phyloP scores from a whole-genome alignment of 64 coral and sea anemone species.

The Actinia equina region DNA sequence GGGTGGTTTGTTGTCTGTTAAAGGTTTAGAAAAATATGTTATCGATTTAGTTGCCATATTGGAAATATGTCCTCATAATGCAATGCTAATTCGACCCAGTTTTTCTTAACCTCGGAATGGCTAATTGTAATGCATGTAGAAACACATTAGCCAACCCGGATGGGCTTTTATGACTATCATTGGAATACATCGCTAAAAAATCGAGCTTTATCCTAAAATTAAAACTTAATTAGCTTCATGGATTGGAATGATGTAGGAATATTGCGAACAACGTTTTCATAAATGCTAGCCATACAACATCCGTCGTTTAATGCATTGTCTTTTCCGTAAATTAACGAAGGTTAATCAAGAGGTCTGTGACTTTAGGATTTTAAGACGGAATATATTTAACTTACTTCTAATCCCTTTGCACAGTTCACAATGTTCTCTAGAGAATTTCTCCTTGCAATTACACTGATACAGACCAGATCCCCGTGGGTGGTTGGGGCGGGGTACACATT shows the following conservation, averaged over 20 bases:
- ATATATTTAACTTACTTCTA: neutral
- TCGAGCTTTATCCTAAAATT: too few relatives aligned
- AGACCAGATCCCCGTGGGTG: conserved; percentile 18
- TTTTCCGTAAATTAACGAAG: too few relatives aligned
- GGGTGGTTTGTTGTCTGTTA: neutral
- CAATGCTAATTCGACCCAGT: neutral
- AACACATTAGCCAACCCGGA: too few relatives aligned
- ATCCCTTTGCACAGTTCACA: conserved; percentile 18
- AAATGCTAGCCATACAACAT: too few relatives aligned
- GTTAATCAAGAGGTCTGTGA: neutral
- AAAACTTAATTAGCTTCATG: too few relatives aligned
- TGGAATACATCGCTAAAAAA: too few relatives aligned
- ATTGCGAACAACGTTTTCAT: too few relatives aligned
- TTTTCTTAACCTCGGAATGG: too few relatives aligned
- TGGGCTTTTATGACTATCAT: too few relatives aligned
- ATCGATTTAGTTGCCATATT: too few relatives aligned
- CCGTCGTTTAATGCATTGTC: too few relatives aligned
- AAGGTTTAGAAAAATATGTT: neutral
- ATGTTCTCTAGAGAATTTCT: conserved; percentile 23
- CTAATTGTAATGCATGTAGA: neutral
- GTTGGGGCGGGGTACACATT: conserved; percentile 7
- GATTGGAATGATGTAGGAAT: too few relatives aligned
- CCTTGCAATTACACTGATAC: conserved; percentile 25
- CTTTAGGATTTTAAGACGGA: neutral
- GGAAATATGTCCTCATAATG: neutral